A percentile compares a stretch with the other conserved stretches of the same genome.
Evolutionary conservation across 2,888 invertebrate species (phyloP).

Genomic region (Sisyra nigra): DNA sequence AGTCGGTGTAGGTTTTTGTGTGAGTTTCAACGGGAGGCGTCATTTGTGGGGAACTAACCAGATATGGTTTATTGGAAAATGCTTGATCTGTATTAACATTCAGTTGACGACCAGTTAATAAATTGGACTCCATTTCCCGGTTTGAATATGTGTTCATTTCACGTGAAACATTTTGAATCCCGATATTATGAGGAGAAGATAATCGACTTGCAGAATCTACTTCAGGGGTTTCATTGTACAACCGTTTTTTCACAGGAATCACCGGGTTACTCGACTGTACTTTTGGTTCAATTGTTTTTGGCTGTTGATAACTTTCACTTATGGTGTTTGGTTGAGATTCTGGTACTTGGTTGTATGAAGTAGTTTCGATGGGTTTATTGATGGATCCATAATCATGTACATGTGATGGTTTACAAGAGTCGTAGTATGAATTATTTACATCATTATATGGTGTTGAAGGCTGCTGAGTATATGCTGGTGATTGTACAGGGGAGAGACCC

Average conservation of each 20-base stretch:
- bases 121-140: slow-evolving; percentile 11
- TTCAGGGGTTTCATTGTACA: slow-evolving; percentile 32
- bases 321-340: too few relatives aligned
- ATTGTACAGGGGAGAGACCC: slow-evolving; percentile 10
- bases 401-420: neutral
- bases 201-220: slow-evolving; percentile 4
- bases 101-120: slow-evolving; percentile 12
- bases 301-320: slow-evolving; percentile 11
- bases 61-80: neutral
- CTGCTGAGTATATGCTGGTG: slow-evolving; percentile 21
- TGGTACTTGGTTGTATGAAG: too few relatives aligned
- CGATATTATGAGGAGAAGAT: slow-evolving; percentile 1
- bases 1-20: slow-evolving; percentile 1
- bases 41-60: neutral
- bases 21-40: neutral
- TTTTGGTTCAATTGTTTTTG: slow-evolving; percentile 8
- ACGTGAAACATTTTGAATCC: slow-evolving; percentile 6
- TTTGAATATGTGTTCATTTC: slow-evolving; percentile 12
- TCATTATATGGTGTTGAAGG: slow-evolving; percentile 10
- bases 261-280: slow-evolving; percentile 20
- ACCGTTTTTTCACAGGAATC: slow-evolving; percentile 48
- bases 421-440: neutral
- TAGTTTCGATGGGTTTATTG: too few relatives aligned
- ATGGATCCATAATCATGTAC: neutral
- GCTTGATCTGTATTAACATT: slow-evolving; percentile 4